These are phyloP conservation scores for Siphonodentalium dalli DNA, from an alignment of 2,888 invertebrate species.

Conservation along the genomic window DNA sequence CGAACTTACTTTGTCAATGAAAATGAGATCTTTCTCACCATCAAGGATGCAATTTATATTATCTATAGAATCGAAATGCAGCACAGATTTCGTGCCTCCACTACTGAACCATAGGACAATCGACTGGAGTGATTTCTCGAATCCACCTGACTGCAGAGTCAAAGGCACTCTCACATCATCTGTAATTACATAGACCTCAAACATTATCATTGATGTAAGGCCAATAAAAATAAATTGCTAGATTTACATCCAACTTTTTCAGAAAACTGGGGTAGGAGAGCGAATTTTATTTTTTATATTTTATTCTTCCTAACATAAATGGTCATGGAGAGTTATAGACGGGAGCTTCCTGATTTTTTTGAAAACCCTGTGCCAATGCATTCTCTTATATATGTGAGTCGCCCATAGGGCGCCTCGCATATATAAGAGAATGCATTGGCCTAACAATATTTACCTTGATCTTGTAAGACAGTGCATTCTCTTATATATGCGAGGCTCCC, in stretches of 20 bases:
- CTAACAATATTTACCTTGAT: no score
- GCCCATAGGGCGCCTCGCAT: no score
- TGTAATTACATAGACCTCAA: constrained; percentile 21
- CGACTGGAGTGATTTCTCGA: constrained; percentile 42
- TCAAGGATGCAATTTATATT: constrained; percentile 57
- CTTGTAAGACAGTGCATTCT: no score
- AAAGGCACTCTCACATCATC: constrained; percentile 47
- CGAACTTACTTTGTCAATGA: constrained; percentile 47
- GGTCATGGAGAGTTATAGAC: no score
- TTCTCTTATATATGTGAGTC: no score
- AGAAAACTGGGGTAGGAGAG: no score
- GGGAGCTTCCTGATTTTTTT: no score
- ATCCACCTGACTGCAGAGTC: constrained; percentile 54
- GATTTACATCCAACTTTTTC: background rate
- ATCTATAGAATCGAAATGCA: constrained; percentile 53
- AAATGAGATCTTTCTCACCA: constrained; percentile 50
- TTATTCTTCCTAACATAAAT: no score
- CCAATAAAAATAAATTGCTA: background rate
- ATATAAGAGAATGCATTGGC: no score
- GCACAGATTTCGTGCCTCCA: constrained; percentile 53
- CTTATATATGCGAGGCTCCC: no score
- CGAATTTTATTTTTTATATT: no score
- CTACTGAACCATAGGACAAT: constrained; percentile 55
- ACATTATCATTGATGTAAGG: background rate
- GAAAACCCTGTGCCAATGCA: no score